phyloP scores from a whole-genome alignment of 2,797 vertebrate species.

The Syngnathus rostellatus region DNA sequence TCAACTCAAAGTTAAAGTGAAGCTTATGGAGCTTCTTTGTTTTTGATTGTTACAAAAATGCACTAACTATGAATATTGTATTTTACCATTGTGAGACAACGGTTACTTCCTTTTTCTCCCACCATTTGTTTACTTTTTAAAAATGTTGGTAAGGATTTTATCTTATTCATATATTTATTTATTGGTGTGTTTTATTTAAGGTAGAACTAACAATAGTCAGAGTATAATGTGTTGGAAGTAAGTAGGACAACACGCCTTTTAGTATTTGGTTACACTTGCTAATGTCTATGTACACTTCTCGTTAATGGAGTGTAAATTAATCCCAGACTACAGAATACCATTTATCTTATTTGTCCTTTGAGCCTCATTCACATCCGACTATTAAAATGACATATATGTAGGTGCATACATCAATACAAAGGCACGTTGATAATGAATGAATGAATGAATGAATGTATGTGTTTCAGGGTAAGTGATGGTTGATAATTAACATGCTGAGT shows the following conservation, averaged over 20 bases:
- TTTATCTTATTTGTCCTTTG: neutral
- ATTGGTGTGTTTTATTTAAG: neutral
- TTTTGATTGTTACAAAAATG: constrained; percentile 49
- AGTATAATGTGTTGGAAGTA: neutral
- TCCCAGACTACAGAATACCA: neutral
- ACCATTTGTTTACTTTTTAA: constrained; percentile 22
- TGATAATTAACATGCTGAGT: no score
- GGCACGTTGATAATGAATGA: no score
- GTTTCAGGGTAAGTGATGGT: no score
- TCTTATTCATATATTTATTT: neutral
- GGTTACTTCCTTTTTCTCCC: constrained; percentile 19
- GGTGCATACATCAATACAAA: neutral
- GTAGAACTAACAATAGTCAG: neutral
- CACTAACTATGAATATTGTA: constrained; percentile 23
- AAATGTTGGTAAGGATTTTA: neutral
- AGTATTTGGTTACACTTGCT: neutral
- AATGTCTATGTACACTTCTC: neutral
- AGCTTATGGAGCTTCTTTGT: constrained; percentile 41
- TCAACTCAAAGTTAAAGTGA: constrained; percentile 59
- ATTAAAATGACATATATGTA: neutral
- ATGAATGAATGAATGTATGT: no score
- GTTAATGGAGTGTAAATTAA: neutral
- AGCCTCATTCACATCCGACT: neutral
- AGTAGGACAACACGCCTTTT: neutral
- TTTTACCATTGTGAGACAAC: constrained; percentile 17